These are phyloP conservation scores for Vanessa tameamea DNA, from an alignment of 1,140 invertebrate species.

Conservation along the genomic window DNA sequence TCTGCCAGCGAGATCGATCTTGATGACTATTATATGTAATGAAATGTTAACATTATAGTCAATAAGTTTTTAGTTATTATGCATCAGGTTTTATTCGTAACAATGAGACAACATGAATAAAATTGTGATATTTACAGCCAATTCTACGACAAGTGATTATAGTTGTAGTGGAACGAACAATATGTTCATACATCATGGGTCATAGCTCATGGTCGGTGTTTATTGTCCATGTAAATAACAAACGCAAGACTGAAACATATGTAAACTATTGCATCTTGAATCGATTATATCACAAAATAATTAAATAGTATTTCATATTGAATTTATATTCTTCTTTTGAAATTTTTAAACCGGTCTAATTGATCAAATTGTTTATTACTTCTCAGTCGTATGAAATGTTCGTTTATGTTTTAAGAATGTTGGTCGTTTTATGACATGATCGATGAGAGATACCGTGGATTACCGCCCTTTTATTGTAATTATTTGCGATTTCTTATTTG, in stretches of 20 bases:
- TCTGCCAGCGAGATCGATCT: no score
- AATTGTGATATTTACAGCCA: conserved; percentile 45
- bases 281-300: conserved; percentile 26
- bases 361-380: neutral
- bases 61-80: neutral
- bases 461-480: conserved; percentile 31
- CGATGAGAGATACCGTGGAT: conserved; percentile 13
- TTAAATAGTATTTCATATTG: no score
- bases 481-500: conserved; percentile 37
- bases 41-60: neutral
- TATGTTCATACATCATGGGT: conserved; percentile 24
- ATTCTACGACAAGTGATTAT: conserved; percentile 28
- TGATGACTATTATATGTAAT: no score
- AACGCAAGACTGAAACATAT: conserved; percentile 71
- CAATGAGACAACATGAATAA: conserved; percentile 25
- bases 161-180: conserved; percentile 33
- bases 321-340: no score
- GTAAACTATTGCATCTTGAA: conserved; percentile 40
- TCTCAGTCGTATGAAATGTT: neutral
- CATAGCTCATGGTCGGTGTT: conserved; percentile 19
- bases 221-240: conserved; percentile 69
- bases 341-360: no score
- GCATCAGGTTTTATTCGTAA: conserved; percentile 21
- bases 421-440: conserved; percentile 25
- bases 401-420: neutral